Base-by-base conservation (phyloP, 2,888 invertebrate genomes). In the Chironomus tentans region DNA sequence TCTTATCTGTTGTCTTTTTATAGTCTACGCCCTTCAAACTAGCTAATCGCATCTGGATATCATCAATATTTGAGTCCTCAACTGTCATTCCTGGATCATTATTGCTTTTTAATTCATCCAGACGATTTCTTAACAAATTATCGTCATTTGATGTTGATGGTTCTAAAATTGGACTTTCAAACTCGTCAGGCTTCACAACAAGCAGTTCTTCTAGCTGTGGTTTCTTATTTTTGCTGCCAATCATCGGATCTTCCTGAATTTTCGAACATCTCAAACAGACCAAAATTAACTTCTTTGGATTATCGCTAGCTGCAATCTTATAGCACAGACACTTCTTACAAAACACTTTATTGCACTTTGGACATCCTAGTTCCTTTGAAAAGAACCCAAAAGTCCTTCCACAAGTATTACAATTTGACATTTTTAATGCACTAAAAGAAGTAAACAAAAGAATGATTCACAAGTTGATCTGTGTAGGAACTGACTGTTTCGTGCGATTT, bases 301-400 rank as follows among this genome's bases (percentile, higher is more conserved):
- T 74, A 12, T 69, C 56, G 21, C 28, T 13, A 15, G 68, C 69
- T 12, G 28, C 56, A 77, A 88, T 85, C 83, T 91, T 91, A 79
- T 91, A 87, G 79, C 89, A 88, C 70, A 95, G 84, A 82, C 95
- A 95, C 82, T 91, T 93, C 77, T 87, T 88, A 82, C 95, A 95
- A 84, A 90, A 93, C 69, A 93, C 91, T 84, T 91, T 91, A 46
- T 93, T 93, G 84, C 95, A 95, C 80, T 88, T 88, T 62, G 92
- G 90, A 82, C 95, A 95, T 21, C 92, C 94, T 4, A n/a, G 21
- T 12, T 76, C 76, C n/a, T 50, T 68, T 2, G 13, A 50, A 13
- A 68, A 76, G 21, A 68, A 76, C 2, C 76, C 76, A 15, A 76
- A 76, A 12, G 56, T 3, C 15, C n/a, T 76, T 0, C 68, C 69